Percentiles rank a stretch among this genome's conserved stretches.
These are phyloP conservation scores for Microdon myrmicae DNA, from an alignment of 2,888 invertebrate genomes.

Conservation along the genomic window DNA sequence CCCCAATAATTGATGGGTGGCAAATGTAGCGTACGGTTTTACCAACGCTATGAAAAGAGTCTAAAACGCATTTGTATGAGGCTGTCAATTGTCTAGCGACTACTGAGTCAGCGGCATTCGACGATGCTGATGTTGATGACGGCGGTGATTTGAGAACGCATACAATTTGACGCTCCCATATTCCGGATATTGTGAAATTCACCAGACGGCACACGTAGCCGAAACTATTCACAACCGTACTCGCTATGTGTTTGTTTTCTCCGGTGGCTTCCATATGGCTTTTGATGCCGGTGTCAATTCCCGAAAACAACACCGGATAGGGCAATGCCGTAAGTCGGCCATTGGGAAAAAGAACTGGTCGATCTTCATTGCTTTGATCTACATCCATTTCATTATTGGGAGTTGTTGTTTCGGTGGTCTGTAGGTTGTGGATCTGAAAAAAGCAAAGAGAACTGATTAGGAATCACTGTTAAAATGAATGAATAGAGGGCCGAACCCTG, in stretches of 20 bases:
- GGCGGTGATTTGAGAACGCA: slow-evolving; percentile 53
- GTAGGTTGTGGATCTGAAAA: slow-evolving; percentile 11
- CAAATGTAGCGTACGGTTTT: slow-evolving; percentile 57
- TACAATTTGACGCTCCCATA: slow-evolving; percentile 58
- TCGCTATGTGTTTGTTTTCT: neutral
- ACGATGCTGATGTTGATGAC: slow-evolving; percentile 5
- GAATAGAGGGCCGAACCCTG: no score
- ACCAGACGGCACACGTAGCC: slow-evolving; percentile 58
- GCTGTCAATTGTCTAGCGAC: slow-evolving; percentile 32
- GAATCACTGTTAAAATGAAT: neutral
- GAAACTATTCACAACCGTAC: slow-evolving; percentile 22
- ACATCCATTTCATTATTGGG: slow-evolving; percentile 66
- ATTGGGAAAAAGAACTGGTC: slow-evolving; percentile 57
- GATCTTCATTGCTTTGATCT: slow-evolving; percentile 62
- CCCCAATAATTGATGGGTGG: slow-evolving; percentile 25
- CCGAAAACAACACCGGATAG: slow-evolving; percentile 30
- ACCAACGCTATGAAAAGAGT: slow-evolving; percentile 55
- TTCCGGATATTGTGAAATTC: slow-evolving; percentile 54
- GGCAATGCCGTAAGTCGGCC: slow-evolving; percentile 28
- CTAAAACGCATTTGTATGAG: slow-evolving; percentile 63
- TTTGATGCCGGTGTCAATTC: slow-evolving; percentile 30
- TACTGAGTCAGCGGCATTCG: slow-evolving; percentile 1
- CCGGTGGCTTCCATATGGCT: slow-evolving; percentile 3
- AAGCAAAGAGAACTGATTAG: slow-evolving; percentile 2
- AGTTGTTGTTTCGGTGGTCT: slow-evolving; percentile 27